Conservation (phyloP, 2,113 vertebrate genomes). For the Trogon surrucura region DNA sequence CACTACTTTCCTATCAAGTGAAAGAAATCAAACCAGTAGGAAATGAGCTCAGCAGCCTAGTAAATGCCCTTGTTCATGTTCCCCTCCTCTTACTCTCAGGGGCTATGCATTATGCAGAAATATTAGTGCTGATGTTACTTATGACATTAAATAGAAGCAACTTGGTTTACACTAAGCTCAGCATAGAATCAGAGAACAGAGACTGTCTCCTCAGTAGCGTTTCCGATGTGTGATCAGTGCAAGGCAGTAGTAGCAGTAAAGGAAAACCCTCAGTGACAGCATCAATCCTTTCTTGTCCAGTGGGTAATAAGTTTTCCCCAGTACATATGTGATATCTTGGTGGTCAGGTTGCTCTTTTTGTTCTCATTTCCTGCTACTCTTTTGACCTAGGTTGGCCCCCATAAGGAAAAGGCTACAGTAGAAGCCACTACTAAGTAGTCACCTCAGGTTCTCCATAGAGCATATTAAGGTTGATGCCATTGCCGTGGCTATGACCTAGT, state of each 20-base stretch:
- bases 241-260: not conserved
- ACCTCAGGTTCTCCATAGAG: not conserved
- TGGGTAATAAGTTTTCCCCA: not conserved
- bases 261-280: not conserved
- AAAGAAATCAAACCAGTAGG: not conserved
- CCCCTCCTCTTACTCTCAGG: not conserved
- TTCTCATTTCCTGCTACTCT: not conserved
- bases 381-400: not conserved
- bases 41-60: not conserved
- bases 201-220: not conserved
- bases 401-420: not conserved
- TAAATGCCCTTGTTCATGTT: not conserved
- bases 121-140: not conserved
- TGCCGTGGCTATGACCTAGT: not conserved
- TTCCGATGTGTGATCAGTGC: not conserved
- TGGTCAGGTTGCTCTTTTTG: not conserved
- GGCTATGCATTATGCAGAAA: not conserved
- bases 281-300: not conserved
- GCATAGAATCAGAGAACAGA: not conserved
- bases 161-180: not conserved
- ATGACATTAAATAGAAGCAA: not conserved
- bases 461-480: not conserved
- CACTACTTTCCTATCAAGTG: not conserved
- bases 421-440: not conserved
- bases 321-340: fast-evolving